Evolutionary conservation across 2,888 invertebrate genomes (phyloP), one percentile per base, ranked within the genome.

Genomic region (Drosophila ezoana): DNA sequence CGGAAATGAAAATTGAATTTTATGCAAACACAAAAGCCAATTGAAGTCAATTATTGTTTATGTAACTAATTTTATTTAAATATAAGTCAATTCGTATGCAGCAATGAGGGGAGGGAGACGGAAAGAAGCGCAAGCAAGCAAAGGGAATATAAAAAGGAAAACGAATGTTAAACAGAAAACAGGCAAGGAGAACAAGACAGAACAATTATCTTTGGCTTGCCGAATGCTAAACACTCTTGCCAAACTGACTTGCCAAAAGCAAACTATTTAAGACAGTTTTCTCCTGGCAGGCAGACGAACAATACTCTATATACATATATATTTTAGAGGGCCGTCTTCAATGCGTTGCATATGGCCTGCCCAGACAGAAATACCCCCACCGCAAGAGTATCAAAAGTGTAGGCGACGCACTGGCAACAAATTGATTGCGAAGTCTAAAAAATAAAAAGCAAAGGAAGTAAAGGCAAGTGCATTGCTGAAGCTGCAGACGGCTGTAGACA

Each of bases 21-120:
- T 76, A 78, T 76, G 79, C 87, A 83, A 89, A 89, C 81, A 89
- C 78, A 89, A 82, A 85, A 77, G 75, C 72, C 85, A 89, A 89
- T 87, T 87, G 79, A 83, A 87, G 87, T 89, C 82, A 85, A 87
- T 87, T 85, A 85, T 87, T 85, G 89, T 87, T 87, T 85, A 81
- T 79, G 81, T 78, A 85, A 79, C 78, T 87, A 89, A 87, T 87
- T 85, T 89, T 89, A 87, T 84, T 87, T 87, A 82, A 89, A 89
- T 82, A 75, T 72, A 81, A 78, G 71, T 79, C 79, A 73, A 79
- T 86, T 83, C 65, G 58, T 35, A 49, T 37, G 41, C 61, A 52
- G 41, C 54, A 41, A 61, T 57, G 40, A 28, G 28, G 23, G 4
- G 49, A 32, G 11, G 28, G 59, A 40, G 28, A 47, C 10, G 6